Evolutionary conservation across 2,797 vertebrate species (phyloP).

Genomic region (Corythornis leucogaster): DNA sequence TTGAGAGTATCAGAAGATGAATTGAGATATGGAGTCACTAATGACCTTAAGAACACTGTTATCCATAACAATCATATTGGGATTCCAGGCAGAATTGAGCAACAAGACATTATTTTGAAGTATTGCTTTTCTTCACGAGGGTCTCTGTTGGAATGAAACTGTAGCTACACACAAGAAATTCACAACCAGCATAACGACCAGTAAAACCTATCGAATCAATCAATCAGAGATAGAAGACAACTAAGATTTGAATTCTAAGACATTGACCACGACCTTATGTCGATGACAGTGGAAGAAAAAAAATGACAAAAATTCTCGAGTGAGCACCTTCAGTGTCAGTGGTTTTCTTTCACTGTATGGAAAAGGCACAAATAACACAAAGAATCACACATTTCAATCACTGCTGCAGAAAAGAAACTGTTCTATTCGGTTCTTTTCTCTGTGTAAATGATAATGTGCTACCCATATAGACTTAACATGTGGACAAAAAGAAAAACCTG

Average conservation of each 20-base stretch:
- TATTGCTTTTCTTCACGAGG: conserved; percentile 20
- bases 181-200: conserved; percentile 1
- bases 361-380: neutral
- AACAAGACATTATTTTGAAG: conserved; percentile 36
- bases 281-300: conserved; percentile 21
- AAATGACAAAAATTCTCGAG: conserved; percentile 18
- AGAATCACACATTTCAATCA: neutral
- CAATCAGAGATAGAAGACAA: conserved; percentile 12
- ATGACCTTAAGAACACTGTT: conserved; percentile 37
- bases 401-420: neutral
- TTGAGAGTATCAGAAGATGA: neutral
- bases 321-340: neutral
- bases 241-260: conserved; percentile 19
- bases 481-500: neutral
- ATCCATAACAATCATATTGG: conserved; percentile 33
- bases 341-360: neutral
- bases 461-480: neutral
- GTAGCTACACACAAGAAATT: neutral
- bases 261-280: neutral
- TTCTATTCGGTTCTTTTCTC: neutral
- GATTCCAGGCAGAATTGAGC: conserved; percentile 7
- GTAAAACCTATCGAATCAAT: conserved; percentile 26
- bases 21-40: neutral
- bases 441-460: neutral
- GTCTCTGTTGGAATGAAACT: conserved; percentile 20